Base-by-base conservation (phyloP, 2,888 invertebrate species). In the Meta bourneti region DNA sequence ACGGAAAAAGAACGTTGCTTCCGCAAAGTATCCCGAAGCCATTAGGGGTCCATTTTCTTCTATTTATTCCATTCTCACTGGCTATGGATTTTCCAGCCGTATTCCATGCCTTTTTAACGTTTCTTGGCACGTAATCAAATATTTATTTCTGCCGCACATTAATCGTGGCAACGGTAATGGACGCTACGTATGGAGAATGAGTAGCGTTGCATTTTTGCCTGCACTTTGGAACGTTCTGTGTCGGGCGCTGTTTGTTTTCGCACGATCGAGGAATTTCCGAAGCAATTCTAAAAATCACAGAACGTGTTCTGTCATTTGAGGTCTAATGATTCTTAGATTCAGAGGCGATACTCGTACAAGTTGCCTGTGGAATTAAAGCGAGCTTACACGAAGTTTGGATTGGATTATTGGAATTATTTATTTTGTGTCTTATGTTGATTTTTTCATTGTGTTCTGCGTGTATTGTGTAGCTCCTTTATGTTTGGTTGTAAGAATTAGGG, bases 91-190 rank as follows among this genome's bases (percentile, higher is more conserved):
- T 70, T 16, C 13, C 34, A n/a, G 48, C 7, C 19, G 51, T 20
- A 83, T 20, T 74, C 72, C 20, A 16, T 49, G 48, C 48, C 70
- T 70, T 74, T 72, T 83, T 70, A n/a, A 48, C 72, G 52, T 52
- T 52, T 71, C 54, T 72, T 20, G 71, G 54, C 20, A 52, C 34
- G 34, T 52, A 49, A 49, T 72, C 72, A 72, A 83, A 71, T 83
- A 83, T 83, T 74, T 72, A 83, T 83, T 72, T 52, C 20, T 20
- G n/a, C n/a, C 52, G 49, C 11, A 52, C 71, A 16, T 72, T 74
- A 72, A 83, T 83, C 54, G 52, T 11, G 13, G 19, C 78, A 16
- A 9, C 20, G 51, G 72, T 34, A 52, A 83, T 83, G 52, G 82
- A 51, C 20, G 72, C 52, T 51, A 11, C 20, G 34, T 34, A 34